Base-by-base conservation (phyloP, 2,113 vertebrate genomes). In the Gracilinanus agilis region DNA sequence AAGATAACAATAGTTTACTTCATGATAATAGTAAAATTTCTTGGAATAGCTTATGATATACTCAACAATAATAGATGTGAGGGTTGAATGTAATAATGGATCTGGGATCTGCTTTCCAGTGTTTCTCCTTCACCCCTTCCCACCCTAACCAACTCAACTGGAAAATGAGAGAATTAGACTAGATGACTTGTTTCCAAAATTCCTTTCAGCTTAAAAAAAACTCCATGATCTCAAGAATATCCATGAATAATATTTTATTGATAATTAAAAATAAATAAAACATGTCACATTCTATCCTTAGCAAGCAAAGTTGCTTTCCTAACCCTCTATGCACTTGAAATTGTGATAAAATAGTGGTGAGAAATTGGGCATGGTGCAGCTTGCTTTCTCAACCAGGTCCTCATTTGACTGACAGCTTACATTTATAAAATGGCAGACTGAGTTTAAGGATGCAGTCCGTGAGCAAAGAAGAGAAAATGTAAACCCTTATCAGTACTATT, bases 401-500 rank as follows among this genome's bases (percentile, higher is more conserved):
- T 91, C 93, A 93, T 91, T 16, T 67, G 89, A 34, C 29, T 13
- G 21, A 94, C 1, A 44, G 56, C 34, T 12, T 3, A 54, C 56
- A 75, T 44, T 95, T 90, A 83, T 95, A 93, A 53, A 23, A 55
- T 67, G 91, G 58, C 8, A 55, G 34, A 34, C 91, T 95, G 89
- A 91, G n/a, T 3, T 25, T 93, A 61, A 90, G 21, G n/a, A 3
- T 89, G 49, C 56, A 89, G 91, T 92, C n/a, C 95, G 40, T 58
- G 55, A 83, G 56, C 56, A 23, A 24, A 19, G 89, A 90, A 88
- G 75, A 90, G 34, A 92, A 95, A 95, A 96, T 58, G 3, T 6
- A 40, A 40, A 27, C 13, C 44, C 19, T 92, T 53, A 94, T 93
- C 44, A 90, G 54, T 92, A 88, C 61, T 89, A 91, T 88, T 44